Conservation (phyloP, 2,113 vertebrate species). For the Phalacrocorax carbo region DNA sequence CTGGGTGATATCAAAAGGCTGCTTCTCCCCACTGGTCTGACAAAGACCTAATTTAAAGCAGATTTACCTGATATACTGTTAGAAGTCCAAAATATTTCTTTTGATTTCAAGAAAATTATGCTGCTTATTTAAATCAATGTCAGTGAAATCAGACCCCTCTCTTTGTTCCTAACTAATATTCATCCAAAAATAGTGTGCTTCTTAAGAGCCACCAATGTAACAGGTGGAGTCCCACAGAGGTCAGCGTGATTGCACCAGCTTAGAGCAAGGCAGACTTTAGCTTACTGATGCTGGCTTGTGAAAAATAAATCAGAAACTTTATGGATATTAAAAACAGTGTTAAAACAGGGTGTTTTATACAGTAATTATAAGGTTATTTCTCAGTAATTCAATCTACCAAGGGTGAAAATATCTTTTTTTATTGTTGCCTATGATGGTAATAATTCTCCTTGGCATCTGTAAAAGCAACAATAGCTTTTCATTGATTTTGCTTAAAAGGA, state of each 20-base stretch:
- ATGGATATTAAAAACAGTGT: slow-evolving; percentile 38
- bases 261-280: neutral
- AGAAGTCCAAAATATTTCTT: neutral
- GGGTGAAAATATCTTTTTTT: slow-evolving; percentile 59
- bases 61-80: neutral
- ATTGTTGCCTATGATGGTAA: slow-evolving; percentile 38
- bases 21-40: neutral
- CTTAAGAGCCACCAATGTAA: neutral
- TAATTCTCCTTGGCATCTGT: slow-evolving; percentile 52
- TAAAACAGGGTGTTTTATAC: slow-evolving; percentile 43
- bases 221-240: neutral
- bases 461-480: slow-evolving; percentile 62
- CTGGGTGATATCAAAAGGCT: neutral
- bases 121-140: neutral
- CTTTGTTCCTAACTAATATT: neutral
- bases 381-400: slow-evolving; percentile 41
- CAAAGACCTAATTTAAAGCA: neutral
- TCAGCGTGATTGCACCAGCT: neutral
- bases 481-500: slow-evolving; percentile 65
- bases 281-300: neutral
- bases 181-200: neutral
- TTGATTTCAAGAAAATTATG: neutral
- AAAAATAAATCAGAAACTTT: slow-evolving; percentile 45
- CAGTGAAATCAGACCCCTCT: neutral
- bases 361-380: slow-evolving; percentile 58